Evolutionary conservation across 2,797 vertebrate genomes (phyloP), one percentile per base, ranked within the genome.

Genomic region (Diplodus sargus): DNA sequence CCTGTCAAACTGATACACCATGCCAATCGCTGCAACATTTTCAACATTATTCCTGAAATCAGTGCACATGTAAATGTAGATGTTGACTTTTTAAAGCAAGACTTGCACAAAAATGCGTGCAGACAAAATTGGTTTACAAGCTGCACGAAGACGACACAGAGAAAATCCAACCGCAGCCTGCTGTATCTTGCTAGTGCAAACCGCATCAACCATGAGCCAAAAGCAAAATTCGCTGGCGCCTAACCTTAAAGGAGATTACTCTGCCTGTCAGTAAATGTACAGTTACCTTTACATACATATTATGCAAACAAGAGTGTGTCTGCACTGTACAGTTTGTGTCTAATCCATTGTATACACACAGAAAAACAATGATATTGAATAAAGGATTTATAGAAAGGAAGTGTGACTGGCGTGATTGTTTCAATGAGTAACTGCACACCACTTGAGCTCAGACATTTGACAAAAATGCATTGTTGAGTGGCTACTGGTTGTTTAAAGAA

Each of bases 281-380:
- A 95, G 93, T 93, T 95, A 92, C 92, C 93, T 95, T 96, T 95
- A 97, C 95, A 95, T 96, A 94, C 95, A 91, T 96, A 96, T 96
- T 97, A 97, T 97, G 96, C 96, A 96, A 97, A 96, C 96, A 28
- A 90, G 93, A 90, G 94, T 96, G 95, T 96, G 95, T 98, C 96
- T 95, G 95, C 96, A 95, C 95, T 97, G 96, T 98, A 96, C 90
- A 96, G 94, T 97, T 97, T 96, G 92, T 97, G 96, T 98, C 96
- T 76, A 85, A 87, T 91, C 82, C 95, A 95, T 97, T 97, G 96
- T 97, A 96, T 95, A 97, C 93, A 96, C 91, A 95, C 92, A 95
- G 93, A 95, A 93, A 93, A 96, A 95, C 82, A 95, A 95, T 86
- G 30, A 92, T 93, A 93, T 95, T 95, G 94, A 97, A 98, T 98